Base-by-base conservation (phyloP, 2,113 vertebrate genomes). In the Ictidomys tridecemlineatus region DNA sequence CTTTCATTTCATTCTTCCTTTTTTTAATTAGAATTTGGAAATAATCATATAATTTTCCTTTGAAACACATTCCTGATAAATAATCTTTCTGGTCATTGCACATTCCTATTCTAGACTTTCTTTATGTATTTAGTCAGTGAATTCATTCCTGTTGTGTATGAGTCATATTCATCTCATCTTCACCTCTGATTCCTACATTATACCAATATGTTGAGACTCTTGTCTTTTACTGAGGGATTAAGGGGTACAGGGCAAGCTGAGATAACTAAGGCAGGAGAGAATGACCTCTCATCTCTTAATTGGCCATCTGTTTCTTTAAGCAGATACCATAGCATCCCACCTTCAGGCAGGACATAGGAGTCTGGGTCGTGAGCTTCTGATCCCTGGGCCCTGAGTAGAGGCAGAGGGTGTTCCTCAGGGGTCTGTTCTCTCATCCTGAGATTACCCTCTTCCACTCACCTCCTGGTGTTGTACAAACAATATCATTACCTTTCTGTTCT, bases 1-100 rank as follows among this genome's bases (percentile, higher is more conserved):
- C 13, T 86, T 89, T 39, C 24, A 84, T 58, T 2, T 88, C 20
- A 89, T 51, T 77, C 4, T 69, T 69, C 26, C 30, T 78, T 73
- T 82, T 82, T 94, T 72, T 77, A 56, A 67, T 69, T 72, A 87
- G 77, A 89, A 85, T 82, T 94, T 93, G 14, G 20, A 88, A 91
- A 78, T 32, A 67, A 82, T 58, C 13, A 8, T 28, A 93, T 90
- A 20, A 1, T 53, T 86, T 85, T 85, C 16, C 26, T 72, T 32
- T 56, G 84, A 93, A 84, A 28, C 42, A 67, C 9, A 2, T 79
- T 91, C 13, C 0, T 93, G 18, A 53, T 78, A 56, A 80, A 92
- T 39, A 20, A 63, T 82, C 32, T 61, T 95, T 73, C 37, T 74
- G 32, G 67, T 83, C n/a, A 69, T 14, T 78, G 73, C 11, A 87